Percentiles rank a stretch among this genome's conserved stretches.
phyloP scores from a whole-genome alignment of 2,888 invertebrate genomes.

The Laothoe populi region DNA sequence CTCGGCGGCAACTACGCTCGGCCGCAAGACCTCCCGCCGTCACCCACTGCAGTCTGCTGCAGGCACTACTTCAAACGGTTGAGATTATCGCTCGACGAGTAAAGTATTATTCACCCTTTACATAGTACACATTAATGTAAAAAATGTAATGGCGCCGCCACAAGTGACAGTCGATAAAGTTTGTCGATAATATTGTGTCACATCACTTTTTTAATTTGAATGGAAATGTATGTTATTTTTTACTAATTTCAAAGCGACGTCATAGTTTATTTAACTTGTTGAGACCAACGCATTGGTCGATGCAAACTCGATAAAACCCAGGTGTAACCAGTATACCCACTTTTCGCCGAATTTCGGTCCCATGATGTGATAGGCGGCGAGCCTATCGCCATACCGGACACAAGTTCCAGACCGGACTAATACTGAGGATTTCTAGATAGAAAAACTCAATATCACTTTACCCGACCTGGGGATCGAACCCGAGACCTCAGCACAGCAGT shows the following conservation, averaged over 20 bases:
- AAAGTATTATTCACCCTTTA: constrained; percentile 28
- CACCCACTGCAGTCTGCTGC: constrained; percentile 92
- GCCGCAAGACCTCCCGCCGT: constrained; percentile 92
- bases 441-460: too few species aligned
- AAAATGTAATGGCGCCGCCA: neutral
- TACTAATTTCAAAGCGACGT: neutral
- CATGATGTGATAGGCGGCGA: too few species aligned
- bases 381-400: too few species aligned
- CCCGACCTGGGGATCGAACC: too few species aligned
- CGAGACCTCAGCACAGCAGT: too few species aligned
- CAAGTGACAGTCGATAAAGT: neutral
- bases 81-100: constrained; percentile 56
- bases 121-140: neutral
- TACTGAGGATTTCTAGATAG: too few species aligned
- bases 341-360: too few species aligned
- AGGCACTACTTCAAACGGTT: constrained; percentile 91
- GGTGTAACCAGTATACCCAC: too few species aligned
- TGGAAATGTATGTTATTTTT: neutral
- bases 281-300: too few species aligned
- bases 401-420: too few species aligned
- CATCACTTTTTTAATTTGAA: neutral
- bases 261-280: too few species aligned
- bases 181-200: neutral
- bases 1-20: constrained; percentile 87
- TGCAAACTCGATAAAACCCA: too few species aligned